Percentiles rank a stretch among this genome's conserved stretches.
Conservation (phyloP, 2,888 invertebrate genomes). For the Formica aserva region DNA sequence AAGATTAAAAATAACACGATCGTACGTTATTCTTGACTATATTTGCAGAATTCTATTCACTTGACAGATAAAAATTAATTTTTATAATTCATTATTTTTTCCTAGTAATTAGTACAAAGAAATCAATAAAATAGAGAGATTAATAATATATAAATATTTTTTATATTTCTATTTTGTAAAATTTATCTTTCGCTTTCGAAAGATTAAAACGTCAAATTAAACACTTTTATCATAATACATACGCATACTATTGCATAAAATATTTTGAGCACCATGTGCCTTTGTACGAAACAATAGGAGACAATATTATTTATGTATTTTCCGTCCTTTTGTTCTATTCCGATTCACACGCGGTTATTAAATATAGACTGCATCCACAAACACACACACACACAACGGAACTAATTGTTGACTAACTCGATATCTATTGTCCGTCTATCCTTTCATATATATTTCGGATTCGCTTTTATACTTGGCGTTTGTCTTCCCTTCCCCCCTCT, state of each 20-base stretch:
- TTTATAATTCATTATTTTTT: neutral
- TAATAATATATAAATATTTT: neutral
- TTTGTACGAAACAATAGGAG: conserved; percentile 26
- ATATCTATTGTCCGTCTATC: conserved; percentile 63
- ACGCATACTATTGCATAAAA: conserved; percentile 7
- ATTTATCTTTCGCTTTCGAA: neutral
- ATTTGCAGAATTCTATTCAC: neutral
- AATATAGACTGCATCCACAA: conserved; percentile 22
- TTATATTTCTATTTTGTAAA: neutral
- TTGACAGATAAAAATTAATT: neutral
- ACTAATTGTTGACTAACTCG: conserved; percentile 69
- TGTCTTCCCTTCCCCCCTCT: conserved; percentile 3
- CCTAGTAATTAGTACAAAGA: neutral
- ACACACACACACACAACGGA: conserved; percentile 20
- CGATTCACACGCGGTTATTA: conserved; percentile 12
- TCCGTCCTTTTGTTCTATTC: conserved; percentile 53
- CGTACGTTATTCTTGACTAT: neutral
- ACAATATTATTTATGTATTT: conserved; percentile 64
- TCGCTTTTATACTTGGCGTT: conserved; percentile 52
- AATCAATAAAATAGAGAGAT: neutral
- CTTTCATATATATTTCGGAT: conserved; percentile 19
- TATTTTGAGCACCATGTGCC: conserved; percentile 6
- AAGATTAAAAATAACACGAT: neutral
- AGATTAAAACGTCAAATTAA: neutral
- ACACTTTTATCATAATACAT: conserved; percentile 3